A percentile compares a stretch with the other conserved stretches of the same genome.
These are phyloP conservation scores for Machimus rusticus DNA, from an alignment of 2,888 invertebrate species.

Conservation along the genomic window DNA sequence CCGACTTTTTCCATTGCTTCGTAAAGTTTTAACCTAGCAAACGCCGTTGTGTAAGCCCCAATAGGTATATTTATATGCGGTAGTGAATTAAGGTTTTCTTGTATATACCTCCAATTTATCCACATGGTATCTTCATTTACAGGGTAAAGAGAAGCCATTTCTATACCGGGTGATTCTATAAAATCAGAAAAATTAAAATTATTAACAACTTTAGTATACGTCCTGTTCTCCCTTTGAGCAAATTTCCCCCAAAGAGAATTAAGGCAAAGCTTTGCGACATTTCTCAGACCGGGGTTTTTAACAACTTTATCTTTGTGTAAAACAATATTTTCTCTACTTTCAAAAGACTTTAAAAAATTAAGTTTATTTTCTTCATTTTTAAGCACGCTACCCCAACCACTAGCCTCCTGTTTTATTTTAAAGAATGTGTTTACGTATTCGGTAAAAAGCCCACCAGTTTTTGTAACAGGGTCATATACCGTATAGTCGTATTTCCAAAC, in stretches of 20 bases:
- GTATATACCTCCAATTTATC: background rate
- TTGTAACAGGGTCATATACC: conserved; percentile 12
- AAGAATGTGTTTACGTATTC: conserved; percentile 39
- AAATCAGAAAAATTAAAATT: background rate
- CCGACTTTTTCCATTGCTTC: conserved; percentile 1
- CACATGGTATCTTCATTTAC: background rate
- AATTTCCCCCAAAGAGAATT: background rate
- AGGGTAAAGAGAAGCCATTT: background rate
- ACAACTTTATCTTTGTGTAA: background rate
- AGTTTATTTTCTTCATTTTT: background rate
- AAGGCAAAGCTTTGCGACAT: background rate
- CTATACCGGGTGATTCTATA: background rate
- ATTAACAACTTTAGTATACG: background rate
- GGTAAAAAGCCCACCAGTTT: conserved; percentile 24
- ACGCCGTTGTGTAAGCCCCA: background rate
- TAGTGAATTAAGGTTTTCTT: background rate
- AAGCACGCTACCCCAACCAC: background rate
- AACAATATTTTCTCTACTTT: background rate
- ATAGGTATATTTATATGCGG: background rate
- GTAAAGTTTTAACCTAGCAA: background rate
- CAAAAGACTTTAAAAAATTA: background rate
- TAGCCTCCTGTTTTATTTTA: conserved; percentile 32
- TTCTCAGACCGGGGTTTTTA: background rate
- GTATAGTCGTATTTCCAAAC: conserved; percentile 14
- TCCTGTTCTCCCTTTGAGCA: conserved; percentile 9